Conservation (phyloP, 2,113 vertebrate genomes). For the Athene noctua region DNA sequence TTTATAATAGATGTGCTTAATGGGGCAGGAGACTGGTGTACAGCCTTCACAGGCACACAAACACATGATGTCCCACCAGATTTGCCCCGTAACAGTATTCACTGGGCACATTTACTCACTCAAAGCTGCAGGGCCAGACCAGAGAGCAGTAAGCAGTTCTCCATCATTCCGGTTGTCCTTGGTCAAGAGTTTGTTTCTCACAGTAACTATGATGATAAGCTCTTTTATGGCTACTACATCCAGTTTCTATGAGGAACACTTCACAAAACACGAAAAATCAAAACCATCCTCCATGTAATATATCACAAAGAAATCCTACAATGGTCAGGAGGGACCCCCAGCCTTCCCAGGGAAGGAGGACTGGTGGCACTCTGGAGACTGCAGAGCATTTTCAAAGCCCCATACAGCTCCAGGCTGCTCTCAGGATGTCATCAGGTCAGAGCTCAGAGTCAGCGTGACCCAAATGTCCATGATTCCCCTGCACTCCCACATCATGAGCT, state of each 20-base stretch:
- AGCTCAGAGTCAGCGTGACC: not conserved
- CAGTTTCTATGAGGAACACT: not conserved
- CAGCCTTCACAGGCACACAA: not conserved
- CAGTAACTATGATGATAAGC: not conserved
- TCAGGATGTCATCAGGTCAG: not conserved
- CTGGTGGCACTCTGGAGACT: not conserved
- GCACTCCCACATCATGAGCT: not conserved
- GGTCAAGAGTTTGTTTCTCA: not conserved
- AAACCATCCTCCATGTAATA: not conserved
- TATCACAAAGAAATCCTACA: not conserved
- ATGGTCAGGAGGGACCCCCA: not conserved
- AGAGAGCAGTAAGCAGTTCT: not conserved
- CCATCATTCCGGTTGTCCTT: not conserved
- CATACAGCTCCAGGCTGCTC: not conserved
- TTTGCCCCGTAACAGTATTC: not conserved
- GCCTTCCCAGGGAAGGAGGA: not conserved
- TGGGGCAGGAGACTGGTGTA: not conserved
- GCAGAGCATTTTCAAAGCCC: not conserved
- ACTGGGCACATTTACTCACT: not conserved
- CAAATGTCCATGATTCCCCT: not conserved
- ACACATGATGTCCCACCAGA: not conserved
- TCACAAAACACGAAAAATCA: not conserved
- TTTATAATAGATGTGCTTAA: not conserved
- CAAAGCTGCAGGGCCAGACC: not conserved
- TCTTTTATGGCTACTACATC: not conserved